Conservation (phyloP, 2,888 invertebrate species). For the Lithophane socia region DNA sequence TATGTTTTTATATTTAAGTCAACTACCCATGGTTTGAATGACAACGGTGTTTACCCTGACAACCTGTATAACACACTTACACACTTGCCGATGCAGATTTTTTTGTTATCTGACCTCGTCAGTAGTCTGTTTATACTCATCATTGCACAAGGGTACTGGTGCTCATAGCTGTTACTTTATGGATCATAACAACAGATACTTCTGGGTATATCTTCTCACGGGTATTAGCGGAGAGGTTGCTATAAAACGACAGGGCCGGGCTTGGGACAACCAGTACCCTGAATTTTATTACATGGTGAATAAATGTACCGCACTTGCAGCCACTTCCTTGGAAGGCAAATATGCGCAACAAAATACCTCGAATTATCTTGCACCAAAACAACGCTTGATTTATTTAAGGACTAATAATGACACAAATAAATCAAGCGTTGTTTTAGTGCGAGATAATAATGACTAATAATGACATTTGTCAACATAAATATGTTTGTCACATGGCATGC, state of each 20-base stretch:
- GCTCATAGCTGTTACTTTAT: not conserved
- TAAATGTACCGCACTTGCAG: not conserved
- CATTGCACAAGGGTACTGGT: not conserved
- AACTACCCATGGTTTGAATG: too few species aligned
- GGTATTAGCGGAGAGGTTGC: conserved; percentile 26
- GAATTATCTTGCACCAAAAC: not conserved
- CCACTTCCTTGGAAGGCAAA: not conserved
- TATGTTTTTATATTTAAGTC: too few species aligned
- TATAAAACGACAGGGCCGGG: conserved; percentile 32
- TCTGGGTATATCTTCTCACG: too few species aligned
- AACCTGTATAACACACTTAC: too few species aligned
- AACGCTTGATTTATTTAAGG: not conserved
- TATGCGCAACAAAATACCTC: not conserved
- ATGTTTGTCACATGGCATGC: not conserved
- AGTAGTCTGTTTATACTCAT: not conserved
- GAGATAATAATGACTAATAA: too few species aligned
- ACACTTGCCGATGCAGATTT: not conserved
- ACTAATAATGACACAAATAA: not conserved
- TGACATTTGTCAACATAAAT: not conserved
- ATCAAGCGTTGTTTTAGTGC: too few species aligned
- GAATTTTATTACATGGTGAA: not conserved
- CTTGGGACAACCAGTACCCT: not conserved
- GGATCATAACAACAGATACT: not conserved
- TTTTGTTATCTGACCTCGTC: not conserved
- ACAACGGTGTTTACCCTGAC: too few species aligned